Evolutionary conservation across 2,797 vertebrate genomes (phyloP).

Genomic region (Syndactyla subalaris): DNA sequence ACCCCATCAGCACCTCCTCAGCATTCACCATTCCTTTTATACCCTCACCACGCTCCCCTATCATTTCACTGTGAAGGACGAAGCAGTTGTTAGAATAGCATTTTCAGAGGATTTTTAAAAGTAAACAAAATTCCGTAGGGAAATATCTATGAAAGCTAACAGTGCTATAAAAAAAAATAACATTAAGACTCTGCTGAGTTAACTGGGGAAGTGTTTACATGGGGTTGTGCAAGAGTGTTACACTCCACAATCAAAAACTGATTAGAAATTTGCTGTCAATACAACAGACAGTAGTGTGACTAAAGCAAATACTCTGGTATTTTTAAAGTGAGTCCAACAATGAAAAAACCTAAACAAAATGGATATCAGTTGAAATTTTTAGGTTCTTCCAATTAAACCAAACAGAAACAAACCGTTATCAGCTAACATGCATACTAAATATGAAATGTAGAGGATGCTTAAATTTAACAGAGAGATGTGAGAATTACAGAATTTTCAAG

Average conservation of each 20-base stretch:
- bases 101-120: not conserved
- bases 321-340: not conserved
- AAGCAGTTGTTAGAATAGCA: not conserved
- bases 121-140: not conserved
- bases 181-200: not conserved
- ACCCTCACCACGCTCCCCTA: not conserved
- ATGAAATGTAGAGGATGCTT: not conserved
- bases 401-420: not conserved
- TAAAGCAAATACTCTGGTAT: not conserved
- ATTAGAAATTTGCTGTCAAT: not conserved
- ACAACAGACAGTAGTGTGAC: not conserved
- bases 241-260: not conserved
- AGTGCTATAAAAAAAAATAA: not conserved
- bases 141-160: not conserved
- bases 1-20: not conserved
- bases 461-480: not conserved
- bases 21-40: not conserved
- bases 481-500: not conserved
- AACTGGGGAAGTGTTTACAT: not conserved
- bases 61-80: not conserved
- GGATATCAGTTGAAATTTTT: not conserved
- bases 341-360: fast-evolving
- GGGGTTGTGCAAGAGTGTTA: not conserved
- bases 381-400: not conserved
- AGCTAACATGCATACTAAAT: not conserved